phyloP scores from a whole-genome alignment of 2,113 vertebrate genomes.

The Cynoglossus semilaevis region DNA sequence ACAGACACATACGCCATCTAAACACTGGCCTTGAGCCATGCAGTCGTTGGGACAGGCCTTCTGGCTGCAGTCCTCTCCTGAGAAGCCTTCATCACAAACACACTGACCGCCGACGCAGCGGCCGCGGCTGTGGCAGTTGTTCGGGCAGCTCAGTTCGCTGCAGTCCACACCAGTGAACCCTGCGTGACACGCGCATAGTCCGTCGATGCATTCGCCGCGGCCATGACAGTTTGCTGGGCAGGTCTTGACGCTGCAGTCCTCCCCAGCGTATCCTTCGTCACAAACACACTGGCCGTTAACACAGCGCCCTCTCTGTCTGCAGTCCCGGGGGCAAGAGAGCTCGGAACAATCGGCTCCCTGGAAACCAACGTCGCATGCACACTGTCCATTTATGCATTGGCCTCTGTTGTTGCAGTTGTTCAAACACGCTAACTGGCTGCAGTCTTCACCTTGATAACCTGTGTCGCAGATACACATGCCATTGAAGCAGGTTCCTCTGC shows the following conservation, averaged over 20 bases:
- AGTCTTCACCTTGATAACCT: constrained; percentile 82
- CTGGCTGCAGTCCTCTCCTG: constrained; percentile 80
- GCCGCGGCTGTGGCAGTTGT: constrained; percentile 76
- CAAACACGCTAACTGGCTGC: constrained; percentile 80
- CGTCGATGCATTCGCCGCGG: constrained; percentile 78
- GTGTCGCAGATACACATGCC: constrained; percentile 82
- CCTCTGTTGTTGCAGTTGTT: constrained; percentile 81
- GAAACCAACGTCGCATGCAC: constrained; percentile 81
- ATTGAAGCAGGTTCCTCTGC: constrained; percentile 76
- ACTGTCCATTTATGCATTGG: constrained; percentile 83
- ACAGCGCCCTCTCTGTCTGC: constrained; percentile 80
- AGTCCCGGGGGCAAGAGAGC: constrained; percentile 81
- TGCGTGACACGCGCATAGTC: constrained; percentile 81
- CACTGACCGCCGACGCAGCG: constrained; percentile 81
- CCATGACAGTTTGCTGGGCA: constrained; percentile 82
- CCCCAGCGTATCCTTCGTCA: constrained; percentile 78
- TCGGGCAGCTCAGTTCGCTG: constrained; percentile 74
- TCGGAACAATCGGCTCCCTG: constrained; percentile 82
- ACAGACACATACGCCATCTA: constrained; percentile 74
- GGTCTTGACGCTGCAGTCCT: constrained; percentile 80
- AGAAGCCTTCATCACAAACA: constrained; percentile 84
- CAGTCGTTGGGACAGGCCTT: constrained; percentile 80
- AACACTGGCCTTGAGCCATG: constrained; percentile 71
- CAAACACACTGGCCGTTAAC: constrained; percentile 86
- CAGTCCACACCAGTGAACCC: constrained; percentile 81